phyloP scores from a whole-genome alignment of 2,888 invertebrate species.

The Meiosimyza decipiens region DNA sequence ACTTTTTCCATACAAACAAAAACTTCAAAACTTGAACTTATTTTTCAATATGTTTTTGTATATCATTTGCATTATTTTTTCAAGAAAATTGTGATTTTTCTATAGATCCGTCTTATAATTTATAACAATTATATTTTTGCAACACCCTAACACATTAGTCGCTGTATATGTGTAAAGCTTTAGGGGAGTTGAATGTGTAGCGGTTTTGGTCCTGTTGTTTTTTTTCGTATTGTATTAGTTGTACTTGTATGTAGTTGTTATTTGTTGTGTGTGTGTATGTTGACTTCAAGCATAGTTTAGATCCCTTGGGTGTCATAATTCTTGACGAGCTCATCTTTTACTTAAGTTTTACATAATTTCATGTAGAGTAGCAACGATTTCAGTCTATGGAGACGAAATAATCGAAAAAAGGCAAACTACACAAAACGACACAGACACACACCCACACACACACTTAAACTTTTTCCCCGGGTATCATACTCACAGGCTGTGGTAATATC shows the following conservation, averaged over 20 bases:
- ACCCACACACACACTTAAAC: not conserved
- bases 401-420: conserved; percentile 43
- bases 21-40: no score
- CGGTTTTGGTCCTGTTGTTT: not conserved
- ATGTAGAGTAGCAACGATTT: conserved; percentile 40
- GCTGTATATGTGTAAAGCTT: not conserved
- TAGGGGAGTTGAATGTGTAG: not conserved
- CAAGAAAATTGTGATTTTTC: no score
- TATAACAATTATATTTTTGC: no score
- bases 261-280: conserved; percentile 9
- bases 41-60: no score
- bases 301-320: conserved; percentile 67
- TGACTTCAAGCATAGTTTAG: conserved; percentile 31
- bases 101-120: no score
- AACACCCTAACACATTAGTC: not conserved
- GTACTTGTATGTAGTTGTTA: not conserved
- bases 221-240: not conserved
- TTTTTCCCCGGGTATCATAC: no score
- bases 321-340: conserved; percentile 68
- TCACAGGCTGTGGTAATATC: not conserved
- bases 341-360: conserved; percentile 67
- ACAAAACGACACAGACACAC: not conserved
- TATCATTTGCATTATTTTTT: no score
- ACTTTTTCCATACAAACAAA: no score
- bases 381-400: conserved; percentile 57